These are phyloP conservation scores for Entelurus aequoreus DNA, from an alignment of 2,113 vertebrate genomes.

Conservation along the genomic window DNA sequence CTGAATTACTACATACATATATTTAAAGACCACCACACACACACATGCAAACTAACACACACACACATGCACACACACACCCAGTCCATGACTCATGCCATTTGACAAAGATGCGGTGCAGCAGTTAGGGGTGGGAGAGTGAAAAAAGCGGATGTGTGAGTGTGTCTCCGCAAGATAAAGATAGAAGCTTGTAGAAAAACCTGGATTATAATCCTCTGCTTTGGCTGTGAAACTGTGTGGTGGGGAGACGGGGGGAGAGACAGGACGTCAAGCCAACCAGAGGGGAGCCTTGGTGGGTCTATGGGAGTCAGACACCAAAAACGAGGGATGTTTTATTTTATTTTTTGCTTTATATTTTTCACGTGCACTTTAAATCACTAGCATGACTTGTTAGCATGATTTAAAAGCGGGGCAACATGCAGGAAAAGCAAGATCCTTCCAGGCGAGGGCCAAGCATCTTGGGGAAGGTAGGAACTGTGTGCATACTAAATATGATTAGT, in stretches of 20 bases:
- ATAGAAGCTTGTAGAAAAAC: slow-evolving; percentile 49
- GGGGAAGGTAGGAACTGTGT: slow-evolving; percentile 60
- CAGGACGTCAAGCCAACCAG: slow-evolving; percentile 4
- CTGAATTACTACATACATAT: not conserved
- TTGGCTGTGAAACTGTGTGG: slow-evolving; percentile 31
- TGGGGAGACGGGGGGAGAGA: not conserved
- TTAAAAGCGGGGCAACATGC: slow-evolving; percentile 58
- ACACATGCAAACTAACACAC: slow-evolving; percentile 9
- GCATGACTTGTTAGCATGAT: slow-evolving; percentile 27
- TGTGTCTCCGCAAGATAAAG: slow-evolving; percentile 42
- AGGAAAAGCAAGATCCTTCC: slow-evolving; percentile 58
- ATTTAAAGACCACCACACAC: slow-evolving; percentile 7
- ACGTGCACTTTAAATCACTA: slow-evolving; percentile 43
- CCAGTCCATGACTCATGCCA: slow-evolving; percentile 55
- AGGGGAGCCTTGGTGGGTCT: slow-evolving; percentile 32
- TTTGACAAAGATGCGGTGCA: slow-evolving; percentile 57
- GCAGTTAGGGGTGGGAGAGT: slow-evolving; percentile 20
- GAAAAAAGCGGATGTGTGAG: slow-evolving; percentile 26
- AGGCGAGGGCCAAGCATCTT: slow-evolving; percentile 32
- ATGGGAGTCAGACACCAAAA: slow-evolving; percentile 18
- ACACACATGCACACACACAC: slow-evolving; percentile 7
- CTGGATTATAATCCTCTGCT: slow-evolving; percentile 59
- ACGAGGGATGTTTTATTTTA: slow-evolving; percentile 14
- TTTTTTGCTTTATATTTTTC: slow-evolving; percentile 25
- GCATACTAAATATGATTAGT: not conserved